Percentiles rank a stretch among this genome's conserved stretches.
phyloP scores from a whole-genome alignment of 1,140 invertebrate species.

The Schlechtendalia chinensis region DNA sequence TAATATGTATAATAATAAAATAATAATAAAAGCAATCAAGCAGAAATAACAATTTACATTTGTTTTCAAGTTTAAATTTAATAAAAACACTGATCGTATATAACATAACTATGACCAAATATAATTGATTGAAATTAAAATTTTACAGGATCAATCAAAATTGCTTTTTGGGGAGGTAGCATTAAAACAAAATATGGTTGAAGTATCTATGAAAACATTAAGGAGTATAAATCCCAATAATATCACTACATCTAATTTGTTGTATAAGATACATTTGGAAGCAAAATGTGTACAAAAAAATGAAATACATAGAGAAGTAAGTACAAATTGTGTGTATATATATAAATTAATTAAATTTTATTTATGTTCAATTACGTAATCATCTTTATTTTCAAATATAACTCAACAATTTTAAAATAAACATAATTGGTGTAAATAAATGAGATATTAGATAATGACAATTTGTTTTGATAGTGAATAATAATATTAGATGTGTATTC shows the following conservation, averaged over 20 bases:
- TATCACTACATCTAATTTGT: not conserved
- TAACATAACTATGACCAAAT: too few species aligned
- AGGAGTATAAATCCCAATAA: not conserved
- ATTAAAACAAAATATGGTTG: constrained; percentile 7
- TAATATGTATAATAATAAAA: too few species aligned
- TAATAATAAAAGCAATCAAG: too few species aligned
- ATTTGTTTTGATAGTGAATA: too few species aligned
- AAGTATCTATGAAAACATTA: constrained; percentile 3
- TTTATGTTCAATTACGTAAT: too few species aligned
- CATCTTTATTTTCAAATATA: too few species aligned
- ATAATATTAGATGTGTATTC: too few species aligned
- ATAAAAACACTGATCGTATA: too few species aligned
- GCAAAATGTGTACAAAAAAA: not conserved
- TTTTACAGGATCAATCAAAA: constrained; percentile 24
- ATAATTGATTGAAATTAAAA: not conserved
- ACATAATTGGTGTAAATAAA: too few species aligned
- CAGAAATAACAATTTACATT: too few species aligned
- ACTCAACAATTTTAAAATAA: not conserved
- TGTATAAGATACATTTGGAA: constrained; percentile 13
- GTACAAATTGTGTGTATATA: not conserved
- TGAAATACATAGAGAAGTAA: not conserved
- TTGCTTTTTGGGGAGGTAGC: not conserved
- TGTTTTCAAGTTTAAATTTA: too few species aligned
- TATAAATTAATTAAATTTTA: too few species aligned
- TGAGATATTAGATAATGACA: not conserved